Evolutionary conservation across 64 coral and sea anemone genomes (phyloP), one percentile per base, ranked within the genome.

Genomic region (Actinia equina): DNA sequence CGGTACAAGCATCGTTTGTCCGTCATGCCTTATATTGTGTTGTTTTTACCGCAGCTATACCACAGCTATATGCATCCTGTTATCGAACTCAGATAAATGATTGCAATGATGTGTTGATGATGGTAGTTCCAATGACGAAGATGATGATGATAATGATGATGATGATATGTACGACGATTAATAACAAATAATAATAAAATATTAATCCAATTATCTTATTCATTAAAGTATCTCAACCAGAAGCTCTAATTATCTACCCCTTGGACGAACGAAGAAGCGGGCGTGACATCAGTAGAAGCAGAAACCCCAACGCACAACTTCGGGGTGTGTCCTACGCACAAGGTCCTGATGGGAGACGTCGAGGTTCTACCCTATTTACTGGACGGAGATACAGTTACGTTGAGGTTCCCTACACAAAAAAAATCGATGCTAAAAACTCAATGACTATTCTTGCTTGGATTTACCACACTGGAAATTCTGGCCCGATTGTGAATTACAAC

Each of bases 401-500:
- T 3, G 54, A 87, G 64, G 86, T 92, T 18, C 85, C 90, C 0
- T 87, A 92, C 85, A 82, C 79, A 3, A 79, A 60, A 62, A 87
- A 79, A 59, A 55, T 92, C 26, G 84, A 87, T 64, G 78, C 85
- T 7, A 53, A 59, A 43, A 44, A 87, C 61, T 92, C 90, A 9
- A 87, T 92, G 67, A 92, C 90, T 7, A 87, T 92, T 52, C 78
- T 92, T 20, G 62, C 80, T 82, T 92, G 90, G 90, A 74, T 92
- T 9, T 92, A 69, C 49, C 90, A 92, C 19, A 59, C 70, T 18
- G 90, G 90, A 12, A 25, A 71, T 17, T 52, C 55, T 44, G 90
- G 90, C 0, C 90, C 90, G 6, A 87, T 92, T 62, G 77, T 92
- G 20, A 69, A 92, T 30, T 92, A 87, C 52, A 83, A 87, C 41